Evolutionary conservation across 2,888 invertebrate genomes (phyloP).

Genomic region (Sisyra terminalis): DNA sequence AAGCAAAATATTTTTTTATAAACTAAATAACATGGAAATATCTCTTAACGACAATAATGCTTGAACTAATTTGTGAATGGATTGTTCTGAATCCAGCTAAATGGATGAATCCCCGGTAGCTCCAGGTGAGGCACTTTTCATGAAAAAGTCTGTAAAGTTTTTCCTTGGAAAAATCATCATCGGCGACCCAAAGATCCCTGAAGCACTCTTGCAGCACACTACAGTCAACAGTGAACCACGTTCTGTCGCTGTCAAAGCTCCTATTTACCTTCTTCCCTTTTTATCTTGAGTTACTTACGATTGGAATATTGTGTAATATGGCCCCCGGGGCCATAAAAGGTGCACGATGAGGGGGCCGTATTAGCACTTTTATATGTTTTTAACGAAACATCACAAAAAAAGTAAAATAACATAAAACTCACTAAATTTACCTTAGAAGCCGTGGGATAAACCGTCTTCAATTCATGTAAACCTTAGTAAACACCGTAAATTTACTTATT

Average conservation of each 20-base stretch:
- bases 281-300: not conserved
- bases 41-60: not conserved
- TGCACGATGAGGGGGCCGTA: too few relatives aligned
- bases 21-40: too few relatives aligned
- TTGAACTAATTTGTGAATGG: conserved; percentile 14
- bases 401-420: too few relatives aligned
- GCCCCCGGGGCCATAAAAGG: too few relatives aligned
- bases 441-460: too few relatives aligned
- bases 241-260: conserved; percentile 2
- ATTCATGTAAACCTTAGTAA: too few relatives aligned
- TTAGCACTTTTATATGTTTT: too few relatives aligned
- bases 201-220: conserved; percentile 17
- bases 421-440: too few relatives aligned
- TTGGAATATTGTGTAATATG: too few relatives aligned
- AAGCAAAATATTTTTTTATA: too few relatives aligned
- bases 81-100: conserved; percentile 18
- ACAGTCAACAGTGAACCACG: conserved; percentile 13
- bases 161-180: conserved; percentile 20
- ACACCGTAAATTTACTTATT: too few relatives aligned
- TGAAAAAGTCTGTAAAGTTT: conserved; percentile 16
- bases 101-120: conserved; percentile 15
- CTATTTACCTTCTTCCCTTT: conserved; percentile 3
- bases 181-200: conserved; percentile 19
- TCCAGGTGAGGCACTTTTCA: conserved; percentile 17
- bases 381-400: too few relatives aligned